Base-by-base conservation (phyloP, 2,888 invertebrate genomes). In the Colostygia pectinataria region DNA sequence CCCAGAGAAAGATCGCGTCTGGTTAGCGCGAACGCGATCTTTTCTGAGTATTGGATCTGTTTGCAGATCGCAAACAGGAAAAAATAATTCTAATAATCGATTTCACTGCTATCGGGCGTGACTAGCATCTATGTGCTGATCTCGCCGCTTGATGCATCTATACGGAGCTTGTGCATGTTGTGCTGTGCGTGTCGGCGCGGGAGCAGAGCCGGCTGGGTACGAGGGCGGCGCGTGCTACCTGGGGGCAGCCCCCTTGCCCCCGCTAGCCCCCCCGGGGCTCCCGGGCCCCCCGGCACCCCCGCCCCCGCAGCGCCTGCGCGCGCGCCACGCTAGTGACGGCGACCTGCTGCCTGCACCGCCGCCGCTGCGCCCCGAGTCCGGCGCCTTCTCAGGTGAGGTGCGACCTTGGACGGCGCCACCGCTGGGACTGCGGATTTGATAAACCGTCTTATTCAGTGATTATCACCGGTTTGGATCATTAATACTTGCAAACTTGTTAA, bases 341-440 rank as follows among this genome's bases (percentile, higher is more conserved):
- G 87, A 88, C 59, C 85, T 88, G n/a, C 71, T 89, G 4, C 85
- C 80, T 12, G 80, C 84, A 1, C 85, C 80, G 13, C 80, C 84
- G 1, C 69, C 78, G 6, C 71, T 66, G 5, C 59, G 89, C 0
- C 89, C 89, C 0, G 83, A 86, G 63, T 88, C 89, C 1, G 86
- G 83, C 1, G 89, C 89, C 0, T 84, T 89, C 53, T 89, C 89
- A 36, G 89, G 89, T 87, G 55, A 62, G 50, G 12, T 12, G 7
- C 8, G 14, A 2, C 2, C 6, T 29, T 29, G 8, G 15, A 15
- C 15, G 15, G 4, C 4, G 2, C 15, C 4, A 4, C 15, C 4
- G 15, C 15, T 15, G 15, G 15, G 2, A 15, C 15, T 15, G 2
- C 15, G 15, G 15, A 15, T n/a, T n/a, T n/a, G n/a, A n/a, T n/a